Evolutionary conservation across 2,797 vertebrate genomes (phyloP).

Genomic region (Cygnus olor): DNA sequence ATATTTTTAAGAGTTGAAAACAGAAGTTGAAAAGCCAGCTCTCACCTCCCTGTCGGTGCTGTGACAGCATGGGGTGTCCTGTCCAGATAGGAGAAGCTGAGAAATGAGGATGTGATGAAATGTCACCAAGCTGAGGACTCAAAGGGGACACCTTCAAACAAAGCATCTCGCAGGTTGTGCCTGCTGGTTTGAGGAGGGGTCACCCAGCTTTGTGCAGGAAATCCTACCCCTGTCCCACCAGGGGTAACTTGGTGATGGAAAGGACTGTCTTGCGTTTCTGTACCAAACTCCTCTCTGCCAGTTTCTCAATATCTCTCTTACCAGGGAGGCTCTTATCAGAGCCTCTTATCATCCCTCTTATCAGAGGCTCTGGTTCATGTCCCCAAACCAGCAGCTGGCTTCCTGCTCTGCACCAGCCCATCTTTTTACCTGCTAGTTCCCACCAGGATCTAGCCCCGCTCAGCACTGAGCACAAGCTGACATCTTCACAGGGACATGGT

Average conservation of each 20-base stretch:
- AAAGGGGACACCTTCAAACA: rapidly evolving
- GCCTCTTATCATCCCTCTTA: not conserved
- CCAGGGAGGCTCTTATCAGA: too few species aligned
- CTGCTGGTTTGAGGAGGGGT: rapidly evolving
- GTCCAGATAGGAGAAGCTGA: not conserved
- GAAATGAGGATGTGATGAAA: not conserved
- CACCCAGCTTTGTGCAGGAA: not conserved
- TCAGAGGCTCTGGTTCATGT: not conserved
- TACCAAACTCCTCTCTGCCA: not conserved
- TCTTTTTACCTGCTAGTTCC: not conserved
- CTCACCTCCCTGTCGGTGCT: not conserved
- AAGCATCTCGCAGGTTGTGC: not conserved
- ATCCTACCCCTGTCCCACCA: not conserved
- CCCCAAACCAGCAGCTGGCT: not conserved
- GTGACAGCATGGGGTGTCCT: not conserved
- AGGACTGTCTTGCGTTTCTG: not conserved
- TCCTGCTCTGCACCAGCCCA: not conserved
- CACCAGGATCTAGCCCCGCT: too few species aligned
- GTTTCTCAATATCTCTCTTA: not conserved
- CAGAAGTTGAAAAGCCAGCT: not conserved
- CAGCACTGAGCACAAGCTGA: not conserved
- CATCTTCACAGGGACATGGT: not conserved
- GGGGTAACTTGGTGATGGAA: rapidly evolving
- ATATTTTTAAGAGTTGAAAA: constrained; percentile 33
- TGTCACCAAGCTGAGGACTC: not conserved